These are phyloP conservation scores for Archips xylosteana DNA, from an alignment of 2,888 invertebrate species.

Conservation along the genomic window DNA sequence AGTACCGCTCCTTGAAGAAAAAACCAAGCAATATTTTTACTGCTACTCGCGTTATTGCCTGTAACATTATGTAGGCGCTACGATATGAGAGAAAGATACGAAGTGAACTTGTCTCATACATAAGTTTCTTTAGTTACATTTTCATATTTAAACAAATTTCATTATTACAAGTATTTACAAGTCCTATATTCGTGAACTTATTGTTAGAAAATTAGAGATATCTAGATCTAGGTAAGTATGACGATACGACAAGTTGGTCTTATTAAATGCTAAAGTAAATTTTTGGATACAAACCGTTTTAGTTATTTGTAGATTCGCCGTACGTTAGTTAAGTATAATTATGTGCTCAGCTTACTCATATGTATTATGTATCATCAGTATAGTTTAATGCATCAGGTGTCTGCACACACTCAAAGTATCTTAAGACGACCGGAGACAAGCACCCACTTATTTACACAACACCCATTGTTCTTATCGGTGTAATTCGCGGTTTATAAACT, in stretches of 20 bases:
- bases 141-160: no score
- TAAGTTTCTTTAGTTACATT: no score
- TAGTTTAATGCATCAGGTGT: constrained; percentile 24
- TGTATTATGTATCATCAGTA: not conserved
- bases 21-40: constrained; percentile 5
- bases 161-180: no score
- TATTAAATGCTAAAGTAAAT: no score
- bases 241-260: no score
- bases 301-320: no score
- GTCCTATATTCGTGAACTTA: no score
- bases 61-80: not conserved
- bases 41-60: not conserved
- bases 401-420: constrained; percentile 3
- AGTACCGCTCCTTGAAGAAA: constrained; percentile 18
- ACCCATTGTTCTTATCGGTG: constrained; percentile 65
- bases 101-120: no score
- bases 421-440: constrained; percentile 14
- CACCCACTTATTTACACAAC: constrained; percentile 34
- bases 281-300: no score
- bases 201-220: no score
- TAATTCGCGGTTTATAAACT: constrained; percentile 70
- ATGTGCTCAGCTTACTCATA: not conserved
- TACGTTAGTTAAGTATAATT: not conserved
- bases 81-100: not conserved
- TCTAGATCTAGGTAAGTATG: no score